phyloP scores from a whole-genome alignment of 1,140 invertebrate species.

The Megalopta genalis region DNA sequence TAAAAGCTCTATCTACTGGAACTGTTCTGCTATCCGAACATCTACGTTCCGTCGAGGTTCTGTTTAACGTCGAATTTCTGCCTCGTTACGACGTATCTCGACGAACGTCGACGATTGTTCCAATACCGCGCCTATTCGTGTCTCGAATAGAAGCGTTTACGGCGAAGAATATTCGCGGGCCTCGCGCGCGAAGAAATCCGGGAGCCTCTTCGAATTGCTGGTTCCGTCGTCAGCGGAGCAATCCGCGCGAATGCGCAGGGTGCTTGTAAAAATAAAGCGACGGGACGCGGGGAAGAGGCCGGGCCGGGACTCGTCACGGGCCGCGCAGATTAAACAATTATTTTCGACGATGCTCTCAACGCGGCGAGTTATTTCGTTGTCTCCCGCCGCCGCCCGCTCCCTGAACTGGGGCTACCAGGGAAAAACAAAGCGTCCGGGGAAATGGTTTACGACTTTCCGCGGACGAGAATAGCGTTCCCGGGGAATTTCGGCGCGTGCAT shows the following conservation, averaged over 20 bases:
- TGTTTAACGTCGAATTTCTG: too few relatives aligned
- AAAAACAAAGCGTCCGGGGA: constrained; percentile 61
- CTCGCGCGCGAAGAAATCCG: too few relatives aligned
- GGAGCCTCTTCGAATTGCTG: too few relatives aligned
- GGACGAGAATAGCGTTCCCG: constrained; percentile 10
- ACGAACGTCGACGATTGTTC: too few relatives aligned
- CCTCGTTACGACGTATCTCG: too few relatives aligned
- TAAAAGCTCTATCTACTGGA: too few relatives aligned
- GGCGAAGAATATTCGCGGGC: too few relatives aligned
- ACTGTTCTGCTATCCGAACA: too few relatives aligned
- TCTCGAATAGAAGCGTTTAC: too few relatives aligned
- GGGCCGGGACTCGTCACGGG: constrained; percentile 9
- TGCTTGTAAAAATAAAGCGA: constrained; percentile 24
- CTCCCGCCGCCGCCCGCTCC: neutral
- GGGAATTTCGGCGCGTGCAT: constrained; percentile 44
- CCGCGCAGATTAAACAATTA: constrained; percentile 52
- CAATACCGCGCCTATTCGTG: too few relatives aligned
- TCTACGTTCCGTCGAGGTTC: too few relatives aligned
- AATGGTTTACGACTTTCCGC: constrained; percentile 61
- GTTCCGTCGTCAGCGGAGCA: neutral
- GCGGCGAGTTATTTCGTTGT: constrained; percentile 49
- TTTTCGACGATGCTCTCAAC: constrained; percentile 36
- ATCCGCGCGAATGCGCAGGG: constrained; percentile 10
- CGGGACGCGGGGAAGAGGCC: neutral
- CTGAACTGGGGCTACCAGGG: neutral